Evolutionary conservation across 1,140 invertebrate genomes (phyloP), one percentile per base, ranked within the genome.

Genomic region (Potamilus streckersoni): DNA sequence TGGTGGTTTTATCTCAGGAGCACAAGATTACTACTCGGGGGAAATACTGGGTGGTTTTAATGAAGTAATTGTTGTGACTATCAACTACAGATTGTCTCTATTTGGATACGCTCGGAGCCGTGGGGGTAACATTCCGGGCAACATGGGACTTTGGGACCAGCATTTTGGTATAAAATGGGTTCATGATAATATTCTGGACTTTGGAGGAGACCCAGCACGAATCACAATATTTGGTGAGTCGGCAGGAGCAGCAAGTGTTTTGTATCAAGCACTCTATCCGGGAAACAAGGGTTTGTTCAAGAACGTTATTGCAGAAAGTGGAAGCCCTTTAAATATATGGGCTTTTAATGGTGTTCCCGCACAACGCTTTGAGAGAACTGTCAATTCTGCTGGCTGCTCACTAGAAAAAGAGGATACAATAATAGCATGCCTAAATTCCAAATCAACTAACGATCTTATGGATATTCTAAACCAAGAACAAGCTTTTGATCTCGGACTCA

Each of bases 11-110:
- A 96, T 96, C 87, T 61, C 38, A 55, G 96, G 97, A 31, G 95
- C 95, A 19, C 94, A 95, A 98, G 78, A 96, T 97, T 87, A 93
- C 97, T 19, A 98, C 98, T 89, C 96, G 98, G 91, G 95, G 93
- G 74, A 89, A 49, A 20, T 94, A 94, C 90, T 98, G 38, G 95
- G 95, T 0, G 94, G 95, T 15, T 76, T 83, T n/a, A 80, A 77
- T 59, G 94, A 97, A 82, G 93, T 98, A 19, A 95, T 98, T 62
- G 91, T 98, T 73, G 96, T 97, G 4, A 78, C 74, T 1, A 55
- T 81, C 17, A 76, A 90, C 86, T 98, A 98, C 88, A 92, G 97
- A 71, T 93, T 97, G 19, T 95, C 96, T 31, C 76, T 49, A 92
- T 98, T 23, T 17, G 82, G 82, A 16, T 83, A 81, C 59, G 56